phyloP scores from a whole-genome alignment of 2,797 vertebrate species.

The Enteromius paludinosus region DNA sequence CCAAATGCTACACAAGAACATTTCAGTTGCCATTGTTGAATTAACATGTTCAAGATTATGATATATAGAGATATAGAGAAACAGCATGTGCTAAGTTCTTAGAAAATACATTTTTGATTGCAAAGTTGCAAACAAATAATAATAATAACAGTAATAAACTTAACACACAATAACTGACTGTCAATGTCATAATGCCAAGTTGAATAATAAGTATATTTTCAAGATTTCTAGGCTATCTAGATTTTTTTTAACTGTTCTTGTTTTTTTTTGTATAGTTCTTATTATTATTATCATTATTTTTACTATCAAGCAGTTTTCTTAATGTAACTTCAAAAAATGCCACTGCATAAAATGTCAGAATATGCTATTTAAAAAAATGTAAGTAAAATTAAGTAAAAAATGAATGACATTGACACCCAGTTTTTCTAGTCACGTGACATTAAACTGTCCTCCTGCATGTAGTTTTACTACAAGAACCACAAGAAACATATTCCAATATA shows the following conservation, averaged over 20 bases:
- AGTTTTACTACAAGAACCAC: background rate
- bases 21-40: slow-evolving; percentile 28
- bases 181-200: background rate
- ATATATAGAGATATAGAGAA: background rate
- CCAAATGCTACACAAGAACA: slow-evolving; percentile 20
- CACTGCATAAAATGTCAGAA: background rate
- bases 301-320: background rate
- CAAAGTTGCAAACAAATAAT: background rate
- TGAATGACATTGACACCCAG: slow-evolving; percentile 12
- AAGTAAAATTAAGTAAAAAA: background rate
- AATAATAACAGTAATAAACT: background rate
- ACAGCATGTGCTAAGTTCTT: background rate
- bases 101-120: background rate
- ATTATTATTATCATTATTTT: no score
- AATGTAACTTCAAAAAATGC: background rate
- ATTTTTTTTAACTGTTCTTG: background rate
- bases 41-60: background rate
- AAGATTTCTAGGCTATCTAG: background rate
- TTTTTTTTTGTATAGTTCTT: background rate
- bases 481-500: background rate
- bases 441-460: slow-evolving; percentile 13
- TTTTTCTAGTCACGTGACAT: slow-evolving; percentile 11
- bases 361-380: background rate
- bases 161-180: background rate
- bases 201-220: background rate